Conservation (phyloP, 2,888 invertebrate genomes). For the Syrista parreyssii region DNA sequence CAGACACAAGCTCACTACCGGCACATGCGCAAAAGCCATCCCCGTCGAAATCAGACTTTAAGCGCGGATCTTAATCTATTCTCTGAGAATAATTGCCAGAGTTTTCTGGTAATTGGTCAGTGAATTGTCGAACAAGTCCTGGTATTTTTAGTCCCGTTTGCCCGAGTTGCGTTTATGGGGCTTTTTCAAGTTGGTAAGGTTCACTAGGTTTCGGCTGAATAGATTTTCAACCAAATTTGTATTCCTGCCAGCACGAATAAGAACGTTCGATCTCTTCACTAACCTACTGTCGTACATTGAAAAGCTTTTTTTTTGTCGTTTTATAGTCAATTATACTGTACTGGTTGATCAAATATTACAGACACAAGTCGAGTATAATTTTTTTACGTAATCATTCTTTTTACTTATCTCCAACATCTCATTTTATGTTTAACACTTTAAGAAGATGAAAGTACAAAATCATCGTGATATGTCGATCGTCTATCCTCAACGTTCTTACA, state of each 20-base stretch:
- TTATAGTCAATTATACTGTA: not conserved
- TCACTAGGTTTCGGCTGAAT: not conserved
- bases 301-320: not conserved
- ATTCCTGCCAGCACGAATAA: not conserved
- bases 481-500: not conserved
- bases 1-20: constrained; percentile 19
- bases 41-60: not conserved
- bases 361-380: not conserved
- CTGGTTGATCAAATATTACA: not conserved
- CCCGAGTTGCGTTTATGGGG: not conserved
- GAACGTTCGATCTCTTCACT: not conserved
- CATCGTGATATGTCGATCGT: not conserved
- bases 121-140: not conserved
- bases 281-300: not conserved
- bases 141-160: not conserved
- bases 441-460: not conserved
- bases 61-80: not conserved
- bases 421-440: not conserved
- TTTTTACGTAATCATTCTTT: not conserved
- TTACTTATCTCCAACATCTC: not conserved
- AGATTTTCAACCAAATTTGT: not conserved
- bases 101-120: not conserved
- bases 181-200: not conserved
- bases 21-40: constrained; percentile 1
- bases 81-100: not conserved